phyloP scores from a whole-genome alignment of 2,888 invertebrate genomes.

The Chaetogeoica ovagalla region DNA sequence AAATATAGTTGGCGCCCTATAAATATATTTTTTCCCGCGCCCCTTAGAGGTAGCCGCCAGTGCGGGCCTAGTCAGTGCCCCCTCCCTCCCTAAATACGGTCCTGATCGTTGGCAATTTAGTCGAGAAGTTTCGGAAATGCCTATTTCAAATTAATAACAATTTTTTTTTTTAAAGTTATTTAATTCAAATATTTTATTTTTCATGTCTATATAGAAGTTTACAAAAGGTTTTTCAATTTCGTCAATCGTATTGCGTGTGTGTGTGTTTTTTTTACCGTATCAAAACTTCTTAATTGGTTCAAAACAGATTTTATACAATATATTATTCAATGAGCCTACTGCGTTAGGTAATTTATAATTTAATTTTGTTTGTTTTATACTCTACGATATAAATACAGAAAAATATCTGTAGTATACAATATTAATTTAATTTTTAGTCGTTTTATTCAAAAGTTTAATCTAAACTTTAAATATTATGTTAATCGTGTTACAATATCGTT shows the following conservation, averaged over 20 bases:
- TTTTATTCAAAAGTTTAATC: neutral
- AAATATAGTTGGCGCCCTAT: too few relatives aligned
- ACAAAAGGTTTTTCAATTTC: neutral
- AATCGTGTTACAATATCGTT: neutral
- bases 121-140: neutral
- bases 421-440: too few relatives aligned
- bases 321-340: neutral
- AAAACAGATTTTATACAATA: neutral
- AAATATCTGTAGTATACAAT: too few relatives aligned
- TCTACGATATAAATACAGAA: too few relatives aligned
- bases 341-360: neutral
- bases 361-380: neutral
- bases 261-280: neutral
- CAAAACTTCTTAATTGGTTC: neutral
- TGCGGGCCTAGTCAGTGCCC: too few relatives aligned
- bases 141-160: neutral
- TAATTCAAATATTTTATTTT: slow-evolving; percentile 14
- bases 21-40: too few relatives aligned
- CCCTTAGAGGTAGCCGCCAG: too few relatives aligned
- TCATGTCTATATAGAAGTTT: neutral
- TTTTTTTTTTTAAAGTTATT: slow-evolving; percentile 31
- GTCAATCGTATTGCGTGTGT: neutral
- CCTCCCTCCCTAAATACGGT: too few relatives aligned
- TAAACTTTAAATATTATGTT: neutral
- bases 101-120: neutral